phyloP scores from a whole-genome alignment of 2,888 invertebrate species.

The Thumatha senex region DNA sequence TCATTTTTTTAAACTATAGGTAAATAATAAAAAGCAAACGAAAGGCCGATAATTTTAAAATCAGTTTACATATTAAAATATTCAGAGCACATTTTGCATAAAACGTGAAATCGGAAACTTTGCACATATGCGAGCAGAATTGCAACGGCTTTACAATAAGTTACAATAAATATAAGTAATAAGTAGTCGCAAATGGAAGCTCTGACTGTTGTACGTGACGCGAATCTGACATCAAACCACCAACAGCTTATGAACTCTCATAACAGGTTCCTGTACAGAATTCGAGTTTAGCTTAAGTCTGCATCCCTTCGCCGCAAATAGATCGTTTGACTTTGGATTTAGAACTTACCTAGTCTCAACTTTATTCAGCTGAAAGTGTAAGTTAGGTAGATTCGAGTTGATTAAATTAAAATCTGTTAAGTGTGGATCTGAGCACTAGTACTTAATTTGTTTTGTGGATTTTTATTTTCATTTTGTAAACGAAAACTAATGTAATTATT shows the following conservation, averaged over 20 bases:
- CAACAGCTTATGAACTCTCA: slow-evolving; percentile 32
- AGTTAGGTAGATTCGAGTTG: no score
- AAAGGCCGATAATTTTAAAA: no score
- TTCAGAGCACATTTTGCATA: slow-evolving; percentile 3
- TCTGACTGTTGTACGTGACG: slow-evolving; percentile 20
- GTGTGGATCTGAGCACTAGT: no score
- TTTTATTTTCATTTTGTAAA: no score
- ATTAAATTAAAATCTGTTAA: no score
- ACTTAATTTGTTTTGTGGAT: no score
- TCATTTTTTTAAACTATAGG: no score
- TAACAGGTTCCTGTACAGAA: slow-evolving; percentile 17
- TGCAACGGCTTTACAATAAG: slow-evolving; percentile 8
- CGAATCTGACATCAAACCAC: slow-evolving; percentile 18
- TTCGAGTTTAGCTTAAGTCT: slow-evolving; percentile 16
- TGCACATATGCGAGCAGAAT: neutral
- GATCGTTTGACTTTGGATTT: neutral
- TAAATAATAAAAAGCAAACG: no score
- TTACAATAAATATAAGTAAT: slow-evolving; percentile 7
- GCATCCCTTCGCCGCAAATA: neutral
- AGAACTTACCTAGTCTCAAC: neutral
- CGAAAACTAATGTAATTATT: no score
- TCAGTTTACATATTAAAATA: neutral
- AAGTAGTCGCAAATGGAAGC: slow-evolving; percentile 24
- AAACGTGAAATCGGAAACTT: slow-evolving; percentile 7
- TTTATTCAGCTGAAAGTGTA: no score